A percentile compares a stretch with the other conserved stretches of the same genome.
These are phyloP conservation scores for Lithobates pipiens DNA, from an alignment of 2,797 vertebrate species.

Conservation along the genomic window DNA sequence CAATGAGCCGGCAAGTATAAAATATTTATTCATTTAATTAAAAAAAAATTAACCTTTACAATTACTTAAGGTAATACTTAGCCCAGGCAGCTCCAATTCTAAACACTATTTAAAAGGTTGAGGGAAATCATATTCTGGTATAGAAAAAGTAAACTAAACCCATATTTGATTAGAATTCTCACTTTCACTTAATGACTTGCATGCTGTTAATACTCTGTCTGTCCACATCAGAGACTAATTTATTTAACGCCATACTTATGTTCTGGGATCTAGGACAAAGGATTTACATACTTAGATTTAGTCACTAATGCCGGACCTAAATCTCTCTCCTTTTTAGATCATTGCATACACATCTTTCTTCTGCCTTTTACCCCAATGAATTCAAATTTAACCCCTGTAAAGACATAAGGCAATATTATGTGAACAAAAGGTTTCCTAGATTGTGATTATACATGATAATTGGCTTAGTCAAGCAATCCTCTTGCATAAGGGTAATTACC, in stretches of 20 bases:
- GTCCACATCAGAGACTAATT: background rate
- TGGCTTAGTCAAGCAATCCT: conserved; percentile 43
- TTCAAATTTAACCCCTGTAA: background rate
- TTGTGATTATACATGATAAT: conserved; percentile 44
- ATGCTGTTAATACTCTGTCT: no score
- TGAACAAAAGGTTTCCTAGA: conserved; percentile 10
- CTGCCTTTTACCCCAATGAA: background rate
- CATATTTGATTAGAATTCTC: no score
- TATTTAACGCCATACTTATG: background rate
- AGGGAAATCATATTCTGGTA: no score
- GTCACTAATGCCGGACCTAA: background rate
- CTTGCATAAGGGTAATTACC: conserved; percentile 66
- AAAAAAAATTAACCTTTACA: no score
- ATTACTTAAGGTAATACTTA: no score
- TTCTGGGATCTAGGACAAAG: background rate
- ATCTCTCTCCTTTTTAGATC: background rate
- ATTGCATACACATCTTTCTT: no score
- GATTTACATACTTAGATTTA: background rate
- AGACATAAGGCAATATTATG: background rate
- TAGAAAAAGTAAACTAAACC: no score
- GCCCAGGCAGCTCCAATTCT: no score
- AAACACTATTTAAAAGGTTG: no score
- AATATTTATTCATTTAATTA: no score
- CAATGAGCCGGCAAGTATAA: no score
- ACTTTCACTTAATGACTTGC: no score